Evolutionary conservation across 2,888 invertebrate genomes (phyloP).

Genomic region (Amphipyra berbera): DNA sequence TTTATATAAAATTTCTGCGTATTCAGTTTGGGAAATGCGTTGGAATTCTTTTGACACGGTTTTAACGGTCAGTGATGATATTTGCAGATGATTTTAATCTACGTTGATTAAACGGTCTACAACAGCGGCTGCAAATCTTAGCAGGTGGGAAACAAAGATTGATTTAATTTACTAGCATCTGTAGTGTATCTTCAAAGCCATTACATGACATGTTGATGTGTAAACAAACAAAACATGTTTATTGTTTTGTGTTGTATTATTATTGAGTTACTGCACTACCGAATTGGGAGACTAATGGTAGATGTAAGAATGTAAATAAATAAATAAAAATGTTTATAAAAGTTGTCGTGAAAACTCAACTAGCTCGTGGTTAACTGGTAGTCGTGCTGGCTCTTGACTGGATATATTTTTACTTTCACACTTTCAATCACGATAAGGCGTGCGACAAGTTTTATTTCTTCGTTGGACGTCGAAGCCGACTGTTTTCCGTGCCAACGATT

Average conservation of each 20-base stretch:
- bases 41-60: constrained; percentile 4
- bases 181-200: too few relatives aligned
- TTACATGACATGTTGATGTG: too few relatives aligned
- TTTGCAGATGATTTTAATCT: neutral
- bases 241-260: too few relatives aligned
- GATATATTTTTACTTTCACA: constrained; percentile 71
- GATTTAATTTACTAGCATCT: too few relatives aligned
- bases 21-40: constrained; percentile 3
- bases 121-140: too few relatives aligned
- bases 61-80: neutral
- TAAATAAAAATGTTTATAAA: constrained; percentile 47
- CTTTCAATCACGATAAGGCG: constrained; percentile 64
- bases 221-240: constrained; percentile 38
- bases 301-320: too few relatives aligned
- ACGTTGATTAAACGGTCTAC: too few relatives aligned
- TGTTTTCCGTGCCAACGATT: constrained; percentile 58
- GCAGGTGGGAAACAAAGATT: too few relatives aligned
- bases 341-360: constrained; percentile 54
- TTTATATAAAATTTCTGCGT: constrained; percentile 9
- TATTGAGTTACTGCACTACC: too few relatives aligned
- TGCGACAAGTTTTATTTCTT: constrained; percentile 63
- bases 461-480: constrained; percentile 42
- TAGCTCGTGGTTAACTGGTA: constrained; percentile 28
- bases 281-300: too few relatives aligned
- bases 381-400: constrained; percentile 41